Evolutionary conservation across 2,113 vertebrate genomes (phyloP).

Genomic region (Eidolon helvum): DNA sequence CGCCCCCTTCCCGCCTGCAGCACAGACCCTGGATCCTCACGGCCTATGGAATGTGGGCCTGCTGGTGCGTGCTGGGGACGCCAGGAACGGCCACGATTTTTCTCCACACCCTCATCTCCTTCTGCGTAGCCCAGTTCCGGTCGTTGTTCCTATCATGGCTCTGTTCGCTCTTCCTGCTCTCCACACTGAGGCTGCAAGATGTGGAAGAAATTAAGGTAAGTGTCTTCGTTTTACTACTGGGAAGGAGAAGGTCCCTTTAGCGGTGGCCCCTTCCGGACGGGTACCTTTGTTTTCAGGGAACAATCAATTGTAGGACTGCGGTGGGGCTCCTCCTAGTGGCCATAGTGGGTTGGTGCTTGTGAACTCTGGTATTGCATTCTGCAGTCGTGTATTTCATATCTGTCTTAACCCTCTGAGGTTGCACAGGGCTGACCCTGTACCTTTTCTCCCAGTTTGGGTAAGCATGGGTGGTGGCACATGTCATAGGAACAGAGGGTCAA

Average conservation of each 20-base stretch:
- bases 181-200: conserved; percentile 86
- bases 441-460: not conserved
- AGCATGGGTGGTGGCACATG: not conserved
- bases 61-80: conserved; percentile 87
- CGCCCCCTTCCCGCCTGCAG: conserved; percentile 76
- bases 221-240: not conserved
- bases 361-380: fast-evolving
- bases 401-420: not conserved
- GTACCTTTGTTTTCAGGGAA: not conserved
- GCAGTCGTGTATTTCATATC: not conserved
- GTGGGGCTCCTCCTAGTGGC: conserved; percentile 23
- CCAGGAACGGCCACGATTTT: conserved; percentile 89
- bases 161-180: conserved; percentile 89
- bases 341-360: not conserved
- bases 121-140: conserved; percentile 89
- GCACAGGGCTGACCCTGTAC: not conserved
- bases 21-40: conserved; percentile 86
- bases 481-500: not conserved
- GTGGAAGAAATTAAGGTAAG: conserved; percentile 92
- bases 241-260: not conserved
- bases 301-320: too few relatives aligned
- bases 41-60: conserved; percentile 90
- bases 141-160: conserved; percentile 88
- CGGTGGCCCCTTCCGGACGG: too few relatives aligned
- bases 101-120: conserved; percentile 88